Conservation (phyloP, 2,113 vertebrate genomes). For the Barnardius zonarius region DNA sequence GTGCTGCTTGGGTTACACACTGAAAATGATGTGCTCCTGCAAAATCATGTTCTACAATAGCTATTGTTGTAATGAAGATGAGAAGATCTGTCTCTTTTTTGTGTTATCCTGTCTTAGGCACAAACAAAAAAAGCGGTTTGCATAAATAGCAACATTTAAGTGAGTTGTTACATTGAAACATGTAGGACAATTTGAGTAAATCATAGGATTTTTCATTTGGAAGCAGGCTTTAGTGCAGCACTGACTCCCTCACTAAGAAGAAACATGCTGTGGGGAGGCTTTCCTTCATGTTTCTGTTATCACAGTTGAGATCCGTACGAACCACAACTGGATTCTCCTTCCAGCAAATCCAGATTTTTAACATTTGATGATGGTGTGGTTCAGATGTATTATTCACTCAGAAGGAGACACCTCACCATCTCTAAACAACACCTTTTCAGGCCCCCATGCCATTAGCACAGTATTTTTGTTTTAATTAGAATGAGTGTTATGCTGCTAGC, state of each 20-base stretch:
- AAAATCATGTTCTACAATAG: neutral
- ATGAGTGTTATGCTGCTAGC: constrained; percentile 17
- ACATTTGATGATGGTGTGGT: neutral
- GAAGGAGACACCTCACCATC: neutral
- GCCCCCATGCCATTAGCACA: neutral
- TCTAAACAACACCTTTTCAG: constrained; percentile 19
- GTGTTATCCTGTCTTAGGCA: neutral
- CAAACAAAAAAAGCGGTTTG: neutral
- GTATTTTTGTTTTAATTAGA: constrained; percentile 59
- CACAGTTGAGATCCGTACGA: neutral
- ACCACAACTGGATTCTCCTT: neutral
- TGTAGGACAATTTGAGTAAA: neutral
- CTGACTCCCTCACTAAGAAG: neutral
- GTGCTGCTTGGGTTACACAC: neutral
- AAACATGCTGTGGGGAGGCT: neutral
- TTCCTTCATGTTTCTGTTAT: neutral
- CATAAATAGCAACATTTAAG: neutral
- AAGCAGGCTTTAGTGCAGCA: neutral
- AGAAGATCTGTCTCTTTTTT: neutral
- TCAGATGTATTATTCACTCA: neutral
- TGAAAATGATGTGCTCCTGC: neutral
- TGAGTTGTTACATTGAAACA: neutral
- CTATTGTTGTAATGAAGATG: neutral
- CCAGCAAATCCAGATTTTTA: neutral
- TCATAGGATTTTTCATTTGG: neutral